A percentile compares a stretch with the other conserved stretches of the same genome.
Conservation (phyloP, 2,797 vertebrate genomes). For the Podargus strigoides region DNA sequence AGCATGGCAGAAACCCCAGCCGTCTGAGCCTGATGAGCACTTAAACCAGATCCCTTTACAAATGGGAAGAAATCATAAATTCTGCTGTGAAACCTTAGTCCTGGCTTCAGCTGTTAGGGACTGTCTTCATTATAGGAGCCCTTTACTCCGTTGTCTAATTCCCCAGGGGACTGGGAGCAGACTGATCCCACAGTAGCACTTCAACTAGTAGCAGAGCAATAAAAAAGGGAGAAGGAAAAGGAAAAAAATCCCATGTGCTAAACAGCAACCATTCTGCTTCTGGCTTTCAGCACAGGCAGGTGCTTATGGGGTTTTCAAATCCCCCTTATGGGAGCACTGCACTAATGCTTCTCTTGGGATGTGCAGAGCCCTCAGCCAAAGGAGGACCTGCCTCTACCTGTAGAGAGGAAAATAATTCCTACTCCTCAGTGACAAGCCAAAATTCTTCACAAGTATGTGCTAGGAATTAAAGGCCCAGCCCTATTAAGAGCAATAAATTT, state of each 20-base stretch:
- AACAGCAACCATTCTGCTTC: constrained; percentile 17
- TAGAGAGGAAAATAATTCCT: constrained; percentile 53
- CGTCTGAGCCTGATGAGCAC: not conserved
- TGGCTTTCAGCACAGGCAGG: constrained; percentile 17
- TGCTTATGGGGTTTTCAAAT: not conserved
- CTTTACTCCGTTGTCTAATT: not conserved
- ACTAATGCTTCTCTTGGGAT: not conserved
- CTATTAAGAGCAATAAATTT: constrained; percentile 65
- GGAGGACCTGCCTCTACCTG: constrained; percentile 57
- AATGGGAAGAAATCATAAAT: constrained; percentile 54
- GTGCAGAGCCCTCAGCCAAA: constrained; percentile 43
- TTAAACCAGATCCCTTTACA: constrained; percentile 20
- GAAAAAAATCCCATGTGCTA: not conserved
- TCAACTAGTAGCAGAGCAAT: not conserved
- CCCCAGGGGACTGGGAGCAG: not conserved
- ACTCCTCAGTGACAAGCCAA: constrained; percentile 57
- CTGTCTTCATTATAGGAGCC: not conserved
- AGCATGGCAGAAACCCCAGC: not conserved
- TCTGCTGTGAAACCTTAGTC: constrained; percentile 56
- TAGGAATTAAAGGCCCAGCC: constrained; percentile 58
- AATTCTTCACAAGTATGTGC: constrained; percentile 57
- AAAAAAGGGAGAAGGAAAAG: not conserved
- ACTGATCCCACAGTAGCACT: constrained; percentile 13
- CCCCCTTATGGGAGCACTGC: not conserved
- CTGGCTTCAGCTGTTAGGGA: constrained; percentile 45